Evolutionary conservation across 2,113 vertebrate species (phyloP), one percentile per base, ranked within the genome.

Genomic region (Rhadina sibilatrix): DNA sequence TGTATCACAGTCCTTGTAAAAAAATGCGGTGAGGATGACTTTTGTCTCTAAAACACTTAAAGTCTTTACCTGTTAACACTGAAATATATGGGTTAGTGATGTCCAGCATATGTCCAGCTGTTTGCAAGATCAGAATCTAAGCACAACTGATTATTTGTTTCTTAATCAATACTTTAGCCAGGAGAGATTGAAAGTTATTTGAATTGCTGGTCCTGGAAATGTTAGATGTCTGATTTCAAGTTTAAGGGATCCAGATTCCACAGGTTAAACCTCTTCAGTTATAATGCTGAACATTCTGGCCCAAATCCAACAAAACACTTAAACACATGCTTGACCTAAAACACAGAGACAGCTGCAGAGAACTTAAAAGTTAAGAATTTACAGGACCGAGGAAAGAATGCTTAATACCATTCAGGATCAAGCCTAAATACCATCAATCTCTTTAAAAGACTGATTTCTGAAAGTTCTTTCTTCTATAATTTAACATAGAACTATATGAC

Each of bases 231-330:
- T 91, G 40, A 93, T 90, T 96, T 90, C 71, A 84, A 37, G 38
- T 88, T 88, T 94, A 93, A 90, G 46, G 18, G 66, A 80, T 74
- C 18, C 75, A 85, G 84, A 97, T 82, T 87, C 95, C 37, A 60
- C 77, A 91, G 83, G 83, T 97, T 94, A 77, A 94, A 92, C 15
- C 47, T 74, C 64, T 92, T 77, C 35, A 83, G 71, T 86, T 77
- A 77, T 59, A 92, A 63, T 35, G 61, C 78, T 94, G 54, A 82
- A 53, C 40, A 80, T 85, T 69, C 78, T 96, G 95, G 94, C 81
- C 50, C 54, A 69, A 83, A 63, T 95, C 93, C 92, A 95, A 15
- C 70, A 83, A 87, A 96, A 94, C 87, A 90, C 93, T 96, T 94
- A 90, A 92, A 94, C 68, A 90, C 47, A 80, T 92, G 56, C 52